Evolutionary conservation across 53 echinoderm and acorn worm genomes (phyloP).

Genomic region (Actinopyga echinites): DNA sequence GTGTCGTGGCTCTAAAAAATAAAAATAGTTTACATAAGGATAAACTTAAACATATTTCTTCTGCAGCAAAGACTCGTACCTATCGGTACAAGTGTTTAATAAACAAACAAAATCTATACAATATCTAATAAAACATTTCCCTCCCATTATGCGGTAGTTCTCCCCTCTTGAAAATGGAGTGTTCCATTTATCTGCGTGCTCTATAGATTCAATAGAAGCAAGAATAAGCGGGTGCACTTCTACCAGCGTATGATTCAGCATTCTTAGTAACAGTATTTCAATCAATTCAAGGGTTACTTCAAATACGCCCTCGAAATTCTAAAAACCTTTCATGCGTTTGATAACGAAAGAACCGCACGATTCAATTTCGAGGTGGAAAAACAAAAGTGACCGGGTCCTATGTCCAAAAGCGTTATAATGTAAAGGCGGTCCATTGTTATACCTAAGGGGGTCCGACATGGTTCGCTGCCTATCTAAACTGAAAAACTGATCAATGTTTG

Average conservation of each 20-base stretch:
- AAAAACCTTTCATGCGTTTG: conserved; percentile 5
- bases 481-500: background rate
- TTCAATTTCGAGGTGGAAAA: conserved; percentile 21
- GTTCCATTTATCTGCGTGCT: background rate
- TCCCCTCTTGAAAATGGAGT: background rate
- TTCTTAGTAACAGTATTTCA: background rate
- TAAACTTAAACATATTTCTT: too few relatives aligned
- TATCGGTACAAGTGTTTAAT: too few relatives aligned
- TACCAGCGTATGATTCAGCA: background rate
- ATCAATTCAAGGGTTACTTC: background rate
- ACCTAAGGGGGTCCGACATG: background rate
- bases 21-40: too few relatives aligned
- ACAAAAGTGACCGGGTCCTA: background rate
- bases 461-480: conserved; percentile 16
- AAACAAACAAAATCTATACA: too few relatives aligned
- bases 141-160: background rate
- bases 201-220: background rate
- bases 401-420: background rate
- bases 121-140: too few relatives aligned
- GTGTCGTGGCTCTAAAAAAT: too few relatives aligned
- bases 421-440: background rate
- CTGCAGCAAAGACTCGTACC: too few relatives aligned
- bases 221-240: background rate
- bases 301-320: conserved; percentile 16
- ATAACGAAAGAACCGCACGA: background rate